phyloP scores from a whole-genome alignment of 1,140 invertebrate species.

The Saccostrea glomerata region DNA sequence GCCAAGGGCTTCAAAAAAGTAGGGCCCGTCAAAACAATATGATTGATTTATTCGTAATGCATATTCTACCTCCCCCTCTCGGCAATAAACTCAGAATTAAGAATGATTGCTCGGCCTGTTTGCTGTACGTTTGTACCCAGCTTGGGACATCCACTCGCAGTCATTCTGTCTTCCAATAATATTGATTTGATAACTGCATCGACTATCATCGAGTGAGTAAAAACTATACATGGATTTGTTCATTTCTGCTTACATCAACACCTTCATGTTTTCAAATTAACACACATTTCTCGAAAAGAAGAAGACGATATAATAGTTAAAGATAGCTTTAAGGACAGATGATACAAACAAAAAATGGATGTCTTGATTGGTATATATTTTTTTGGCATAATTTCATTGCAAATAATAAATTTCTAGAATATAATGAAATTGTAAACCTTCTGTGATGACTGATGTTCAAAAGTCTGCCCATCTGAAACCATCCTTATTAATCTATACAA shows the following conservation, averaged over 20 bases:
- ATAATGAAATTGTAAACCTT: too few relatives aligned
- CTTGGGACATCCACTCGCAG: background rate
- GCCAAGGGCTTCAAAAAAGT: background rate
- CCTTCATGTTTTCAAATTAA: background rate
- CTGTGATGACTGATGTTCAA: too few relatives aligned
- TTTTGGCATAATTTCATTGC: too few relatives aligned
- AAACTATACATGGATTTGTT: background rate
- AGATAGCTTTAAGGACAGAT: too few relatives aligned
- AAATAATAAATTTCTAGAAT: too few relatives aligned
- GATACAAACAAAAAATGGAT: too few relatives aligned
- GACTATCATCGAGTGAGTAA: background rate
- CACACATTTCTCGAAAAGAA: too few relatives aligned
- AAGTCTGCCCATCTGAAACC: too few relatives aligned
- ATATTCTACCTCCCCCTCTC: constrained; percentile 15
- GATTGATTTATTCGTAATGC: constrained; percentile 17
- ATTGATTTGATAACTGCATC: background rate
- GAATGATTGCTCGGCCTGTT: background rate
- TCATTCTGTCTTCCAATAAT: background rate
- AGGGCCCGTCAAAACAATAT: background rate
- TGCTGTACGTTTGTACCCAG: background rate
- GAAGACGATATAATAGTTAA: too few relatives aligned
- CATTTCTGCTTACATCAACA: background rate
- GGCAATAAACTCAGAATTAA: background rate
- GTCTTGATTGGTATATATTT: too few relatives aligned
- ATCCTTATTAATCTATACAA: too few relatives aligned